Evolutionary conservation across 2,113 vertebrate species (phyloP).

Genomic region (Phyllopteryx taeniolatus): DNA sequence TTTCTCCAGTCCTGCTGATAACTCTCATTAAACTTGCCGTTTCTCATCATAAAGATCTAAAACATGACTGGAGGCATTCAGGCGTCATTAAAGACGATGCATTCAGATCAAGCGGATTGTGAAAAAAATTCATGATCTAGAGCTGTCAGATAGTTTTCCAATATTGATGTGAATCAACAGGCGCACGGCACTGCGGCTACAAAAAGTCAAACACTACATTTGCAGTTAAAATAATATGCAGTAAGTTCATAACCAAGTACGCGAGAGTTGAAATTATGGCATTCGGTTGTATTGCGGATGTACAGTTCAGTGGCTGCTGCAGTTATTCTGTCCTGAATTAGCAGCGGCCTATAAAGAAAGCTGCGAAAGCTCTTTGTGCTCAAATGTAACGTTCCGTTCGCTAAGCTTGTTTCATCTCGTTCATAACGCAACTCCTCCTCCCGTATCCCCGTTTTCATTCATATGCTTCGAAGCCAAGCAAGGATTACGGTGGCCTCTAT

Average conservation of each 20-base stretch:
- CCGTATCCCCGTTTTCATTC: slow-evolving; percentile 2
- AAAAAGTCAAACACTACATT: background rate
- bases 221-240: background rate
- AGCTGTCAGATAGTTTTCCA: background rate
- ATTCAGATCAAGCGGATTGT: background rate
- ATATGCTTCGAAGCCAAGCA: slow-evolving; percentile 32
- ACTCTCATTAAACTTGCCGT: background rate
- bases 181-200: background rate
- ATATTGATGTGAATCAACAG: background rate
- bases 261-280: background rate
- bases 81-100: background rate
- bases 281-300: background rate
- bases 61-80: background rate
- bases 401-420: slow-evolving; percentile 22
- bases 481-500: slow-evolving; percentile 56
- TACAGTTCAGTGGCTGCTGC: background rate
- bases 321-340: background rate
- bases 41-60: background rate
- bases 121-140: background rate
- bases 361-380: slow-evolving; percentile 19
- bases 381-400: slow-evolving; percentile 48
- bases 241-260: background rate
- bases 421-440: slow-evolving; percentile 10
- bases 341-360: slow-evolving; percentile 17
- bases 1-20: background rate